Conservation (phyloP, 2,888 invertebrate species). For the Bombylius discolor region DNA sequence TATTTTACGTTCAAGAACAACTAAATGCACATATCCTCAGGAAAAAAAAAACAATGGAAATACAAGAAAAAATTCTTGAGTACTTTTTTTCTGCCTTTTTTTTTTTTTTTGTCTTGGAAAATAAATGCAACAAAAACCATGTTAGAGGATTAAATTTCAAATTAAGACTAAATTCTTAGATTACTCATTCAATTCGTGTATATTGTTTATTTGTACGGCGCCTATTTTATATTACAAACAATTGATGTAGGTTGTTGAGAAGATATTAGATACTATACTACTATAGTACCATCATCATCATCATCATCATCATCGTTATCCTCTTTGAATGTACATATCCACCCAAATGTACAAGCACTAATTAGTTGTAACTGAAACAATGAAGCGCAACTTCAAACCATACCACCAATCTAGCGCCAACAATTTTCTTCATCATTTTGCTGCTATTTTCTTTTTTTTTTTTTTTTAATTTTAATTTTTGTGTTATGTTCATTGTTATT, state of each 20-base stretch:
- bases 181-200: no score
- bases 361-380: conserved; percentile 11
- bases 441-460: not conserved
- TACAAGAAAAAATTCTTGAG: no score
- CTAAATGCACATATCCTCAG: no score
- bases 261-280: not conserved
- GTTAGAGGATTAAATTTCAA: not conserved
- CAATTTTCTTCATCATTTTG: not conserved
- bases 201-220: not conserved
- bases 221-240: not conserved
- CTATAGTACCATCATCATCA: no score
- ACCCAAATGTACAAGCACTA: conserved; percentile 9
- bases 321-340: no score
- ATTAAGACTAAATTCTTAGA: not conserved
- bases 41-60: no score
- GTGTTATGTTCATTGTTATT: not conserved
- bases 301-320: no score
- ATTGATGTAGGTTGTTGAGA: not conserved
- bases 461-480: not conserved
- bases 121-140: no score
- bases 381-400: conserved; percentile 11
- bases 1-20: no score
- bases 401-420: conserved; percentile 8
- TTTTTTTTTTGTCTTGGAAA: no score
- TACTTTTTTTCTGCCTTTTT: no score